Evolutionary conservation across 2,888 invertebrate genomes (phyloP).

Genomic region (Cordilura impudica): DNA sequence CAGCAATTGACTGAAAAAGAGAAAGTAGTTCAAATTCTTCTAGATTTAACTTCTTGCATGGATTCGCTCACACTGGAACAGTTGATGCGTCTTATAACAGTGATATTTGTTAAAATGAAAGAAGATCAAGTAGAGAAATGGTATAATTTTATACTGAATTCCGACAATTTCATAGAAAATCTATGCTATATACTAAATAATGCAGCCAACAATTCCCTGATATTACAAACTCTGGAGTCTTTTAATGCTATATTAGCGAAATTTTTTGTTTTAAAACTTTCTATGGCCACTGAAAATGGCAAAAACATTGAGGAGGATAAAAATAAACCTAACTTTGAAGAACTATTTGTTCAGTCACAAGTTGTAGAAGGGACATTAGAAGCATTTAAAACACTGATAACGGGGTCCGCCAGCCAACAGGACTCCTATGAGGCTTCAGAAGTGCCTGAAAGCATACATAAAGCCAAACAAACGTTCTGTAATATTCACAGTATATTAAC

Average conservation of each 20-base stretch:
- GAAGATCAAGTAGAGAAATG: slow-evolving; percentile 72
- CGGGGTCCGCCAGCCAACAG: slow-evolving; percentile 47
- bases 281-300: slow-evolving; percentile 26
- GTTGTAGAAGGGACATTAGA: slow-evolving; percentile 74
- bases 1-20: slow-evolving; percentile 80
- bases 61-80: slow-evolving; percentile 87
- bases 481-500: slow-evolving; percentile 76
- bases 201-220: slow-evolving; percentile 83
- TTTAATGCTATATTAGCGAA: slow-evolving; percentile 80
- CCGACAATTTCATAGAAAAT: slow-evolving; percentile 80
- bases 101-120: slow-evolving; percentile 80
- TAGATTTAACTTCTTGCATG: slow-evolving; percentile 81
- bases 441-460: slow-evolving; percentile 70
- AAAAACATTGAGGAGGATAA: slow-evolving; percentile 40
- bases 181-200: slow-evolving; percentile 86
- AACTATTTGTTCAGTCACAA: slow-evolving; percentile 73
- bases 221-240: slow-evolving; percentile 81
- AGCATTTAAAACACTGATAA: slow-evolving; percentile 69
- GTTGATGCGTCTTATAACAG: slow-evolving; percentile 83
- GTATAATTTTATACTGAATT: slow-evolving; percentile 79
- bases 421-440: slow-evolving; percentile 56
- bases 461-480: slow-evolving; percentile 76
- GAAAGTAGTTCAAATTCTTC: slow-evolving; percentile 80
- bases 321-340: slow-evolving; percentile 67
- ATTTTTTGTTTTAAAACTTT: slow-evolving; percentile 67